These are phyloP conservation scores for Austrofundulus limnaeus DNA, from an alignment of 2,113 vertebrate species.

Conservation along the genomic window DNA sequence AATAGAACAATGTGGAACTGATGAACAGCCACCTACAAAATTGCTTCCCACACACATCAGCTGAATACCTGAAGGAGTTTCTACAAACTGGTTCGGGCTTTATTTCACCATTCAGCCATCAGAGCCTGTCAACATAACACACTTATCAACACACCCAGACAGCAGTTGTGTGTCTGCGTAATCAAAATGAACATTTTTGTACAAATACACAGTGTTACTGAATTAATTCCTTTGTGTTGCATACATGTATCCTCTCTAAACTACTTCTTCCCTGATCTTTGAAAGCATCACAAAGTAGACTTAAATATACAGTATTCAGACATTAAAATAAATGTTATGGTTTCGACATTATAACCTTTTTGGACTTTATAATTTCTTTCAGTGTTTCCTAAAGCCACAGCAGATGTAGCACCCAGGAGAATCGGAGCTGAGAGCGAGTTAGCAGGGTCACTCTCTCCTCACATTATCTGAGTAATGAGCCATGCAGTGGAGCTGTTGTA, in stretches of 20 bases:
- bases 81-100: conserved; percentile 15
- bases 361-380: neutral
- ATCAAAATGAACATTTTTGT: conserved; percentile 1
- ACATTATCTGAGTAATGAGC: conserved; percentile 70
- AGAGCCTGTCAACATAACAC: conserved; percentile 7
- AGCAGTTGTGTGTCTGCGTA: conserved; percentile 20
- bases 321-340: neutral
- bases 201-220: neutral
- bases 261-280: neutral
- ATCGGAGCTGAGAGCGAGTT: conserved; percentile 38
- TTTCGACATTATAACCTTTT: conserved; percentile 2
- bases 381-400: conserved; percentile 31
- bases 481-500: conserved; percentile 56
- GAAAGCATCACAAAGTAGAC: neutral
- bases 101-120: conserved; percentile 46
- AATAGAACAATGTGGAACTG: conserved; percentile 51
- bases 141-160: conserved; percentile 35
- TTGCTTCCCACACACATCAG: conserved; percentile 43
- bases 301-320: neutral
- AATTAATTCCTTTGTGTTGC: neutral
- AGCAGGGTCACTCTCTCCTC: conserved; percentile 68
- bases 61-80: conserved; percentile 35
- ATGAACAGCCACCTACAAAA: conserved; percentile 48
- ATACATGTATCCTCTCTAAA: neutral
- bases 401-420: conserved; percentile 39